Conservation (phyloP, 2,797 vertebrate species). For the Petrocephalus sullivani region DNA sequence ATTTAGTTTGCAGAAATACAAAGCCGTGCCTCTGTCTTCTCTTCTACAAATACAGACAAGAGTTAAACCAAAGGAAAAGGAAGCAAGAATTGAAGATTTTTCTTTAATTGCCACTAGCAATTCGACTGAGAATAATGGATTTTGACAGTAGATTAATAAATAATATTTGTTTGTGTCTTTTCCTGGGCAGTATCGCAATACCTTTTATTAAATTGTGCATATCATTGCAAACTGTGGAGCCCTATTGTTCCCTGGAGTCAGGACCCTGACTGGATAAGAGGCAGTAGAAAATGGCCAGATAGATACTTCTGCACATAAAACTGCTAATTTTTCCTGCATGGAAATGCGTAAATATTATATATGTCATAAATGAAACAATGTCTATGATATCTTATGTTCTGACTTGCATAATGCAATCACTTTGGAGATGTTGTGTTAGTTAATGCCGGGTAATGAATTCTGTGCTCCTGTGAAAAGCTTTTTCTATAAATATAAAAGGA, state of each 20-base stretch:
- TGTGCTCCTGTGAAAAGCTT: constrained; percentile 27
- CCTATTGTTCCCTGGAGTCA: neutral
- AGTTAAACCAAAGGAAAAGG: neutral
- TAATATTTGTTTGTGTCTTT: neutral
- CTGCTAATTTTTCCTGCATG: neutral
- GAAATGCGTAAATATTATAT: neutral
- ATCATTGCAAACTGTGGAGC: neutral
- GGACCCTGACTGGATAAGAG: neutral
- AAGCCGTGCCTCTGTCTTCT: constrained; percentile 29
- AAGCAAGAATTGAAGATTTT: neutral
- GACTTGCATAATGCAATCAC: neutral
- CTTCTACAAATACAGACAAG: constrained; percentile 19
- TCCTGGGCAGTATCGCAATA: neutral
- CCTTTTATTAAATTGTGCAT: neutral
- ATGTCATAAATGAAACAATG: neutral
- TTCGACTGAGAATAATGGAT: neutral
- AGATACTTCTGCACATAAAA: neutral
- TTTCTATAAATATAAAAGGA: neutral
- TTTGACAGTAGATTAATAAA: neutral
- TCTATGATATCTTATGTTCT: neutral
- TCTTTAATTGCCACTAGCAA: neutral
- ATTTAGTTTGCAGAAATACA: constrained; percentile 9
- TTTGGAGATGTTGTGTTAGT: neutral
- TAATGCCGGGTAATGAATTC: neutral
- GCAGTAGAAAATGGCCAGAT: neutral